Evolutionary conservation across 92 coral and sea anemone genomes (phyloP), one percentile per base, ranked within the genome.

Genomic region (Epizoanthus fatuus): DNA sequence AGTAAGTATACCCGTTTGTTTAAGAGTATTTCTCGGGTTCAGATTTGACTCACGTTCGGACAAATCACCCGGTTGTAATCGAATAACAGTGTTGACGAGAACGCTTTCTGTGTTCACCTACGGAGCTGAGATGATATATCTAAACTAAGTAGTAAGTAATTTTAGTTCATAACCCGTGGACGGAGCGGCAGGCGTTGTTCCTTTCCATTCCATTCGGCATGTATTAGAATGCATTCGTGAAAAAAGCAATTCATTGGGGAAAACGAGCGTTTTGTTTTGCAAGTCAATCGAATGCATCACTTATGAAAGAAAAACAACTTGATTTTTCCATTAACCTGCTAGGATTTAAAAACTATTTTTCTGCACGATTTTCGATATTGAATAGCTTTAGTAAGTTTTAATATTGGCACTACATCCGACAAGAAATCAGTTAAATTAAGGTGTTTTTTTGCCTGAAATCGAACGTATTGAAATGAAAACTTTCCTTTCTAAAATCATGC

Each of bases 251-350:
- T 77, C 72, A 55, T 68, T 77, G 49, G 22, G 22, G 82, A 60
- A 77, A 77, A 62, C 53, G 69, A 60, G 65, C 63, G 82, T 77
- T 75, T 77, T 77, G 82, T 76, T 74, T 74, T 58, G 81, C 57
- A 22, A 40, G 37, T 12, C 53, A 49, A 49, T 49, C 20, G 49
- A 37, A 58, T 25, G 82, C 56, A 62, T 39, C 70, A 59, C 37
- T 75, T 59, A 75, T 67, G 12, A 19, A 75, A 77, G 58, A 44
- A 77, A 77, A 77, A 77, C 82, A 77, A 17, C 82, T 59, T 14
- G 82, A 42, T 77, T 77, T 39, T 44, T 77, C 57, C 65, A 77
- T 59, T 44, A 62, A 69, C 45, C 64, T 20, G 58, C 57, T 11
- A 77, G 62, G 51, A 77, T 17, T 60, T 11, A 22, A 35, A 62